Conservation (phyloP, 1,140 invertebrate species). For the Oryctes rhinoceros region DNA sequence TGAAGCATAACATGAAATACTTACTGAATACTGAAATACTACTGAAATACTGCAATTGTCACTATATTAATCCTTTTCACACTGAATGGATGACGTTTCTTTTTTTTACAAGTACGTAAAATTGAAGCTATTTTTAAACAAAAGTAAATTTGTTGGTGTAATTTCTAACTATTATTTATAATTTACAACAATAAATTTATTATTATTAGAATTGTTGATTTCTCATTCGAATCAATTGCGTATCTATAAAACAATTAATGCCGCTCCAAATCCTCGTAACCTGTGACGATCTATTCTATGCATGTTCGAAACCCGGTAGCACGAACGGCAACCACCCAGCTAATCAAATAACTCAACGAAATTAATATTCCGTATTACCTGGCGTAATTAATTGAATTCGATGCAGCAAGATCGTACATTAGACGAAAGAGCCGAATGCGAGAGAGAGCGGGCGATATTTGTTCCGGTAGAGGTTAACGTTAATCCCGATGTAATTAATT, state of each 20-base stretch:
- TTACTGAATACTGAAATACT: too few relatives aligned
- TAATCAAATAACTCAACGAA: conserved; percentile 5
- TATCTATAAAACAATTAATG: background rate
- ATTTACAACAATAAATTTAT: too few relatives aligned
- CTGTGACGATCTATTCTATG: background rate
- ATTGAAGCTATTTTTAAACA: too few relatives aligned
- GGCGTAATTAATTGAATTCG: conserved; percentile 29
- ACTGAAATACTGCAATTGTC: too few relatives aligned
- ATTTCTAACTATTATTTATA: too few relatives aligned
- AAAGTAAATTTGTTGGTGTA: too few relatives aligned
- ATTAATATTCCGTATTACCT: conserved; percentile 33
- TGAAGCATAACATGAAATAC: too few relatives aligned
- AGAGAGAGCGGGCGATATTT: background rate
- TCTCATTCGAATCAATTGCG: too few relatives aligned
- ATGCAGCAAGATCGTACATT: conserved; percentile 16
- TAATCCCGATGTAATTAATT: conserved; percentile 33
- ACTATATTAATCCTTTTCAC: too few relatives aligned
- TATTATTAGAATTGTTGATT: too few relatives aligned
- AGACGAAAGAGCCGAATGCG: background rate
- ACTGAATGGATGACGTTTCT: too few relatives aligned
- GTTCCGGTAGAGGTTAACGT: conserved; percentile 3
- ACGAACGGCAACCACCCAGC: background rate
- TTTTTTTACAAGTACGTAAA: too few relatives aligned
- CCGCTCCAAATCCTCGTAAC: background rate
- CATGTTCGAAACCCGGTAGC: background rate